These are phyloP conservation scores for Drosophila kambysellisi DNA, from an alignment of 2,888 invertebrate genomes.

Conservation along the genomic window DNA sequence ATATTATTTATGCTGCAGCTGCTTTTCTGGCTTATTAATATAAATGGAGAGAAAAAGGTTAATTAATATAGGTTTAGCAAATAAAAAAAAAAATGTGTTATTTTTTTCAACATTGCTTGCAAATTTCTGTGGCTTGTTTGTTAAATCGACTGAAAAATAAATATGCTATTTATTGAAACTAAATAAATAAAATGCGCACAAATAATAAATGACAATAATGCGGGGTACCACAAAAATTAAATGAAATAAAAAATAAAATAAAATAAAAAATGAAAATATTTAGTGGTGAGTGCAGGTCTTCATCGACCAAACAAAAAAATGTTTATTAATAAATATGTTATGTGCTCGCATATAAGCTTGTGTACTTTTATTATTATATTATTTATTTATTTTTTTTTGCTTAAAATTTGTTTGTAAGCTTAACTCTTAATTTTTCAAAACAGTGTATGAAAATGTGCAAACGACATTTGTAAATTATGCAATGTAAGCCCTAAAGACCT, in stretches of 20 bases:
- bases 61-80: conserved; percentile 30
- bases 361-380: background rate
- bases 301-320: background rate
- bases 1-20: conserved; percentile 48
- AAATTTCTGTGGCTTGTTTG: background rate
- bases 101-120: background rate
- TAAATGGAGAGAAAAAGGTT: conserved; percentile 41
- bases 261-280: background rate
- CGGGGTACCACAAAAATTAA: background rate
- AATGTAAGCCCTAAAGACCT: conserved; percentile 46
- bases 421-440: background rate
- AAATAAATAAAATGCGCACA: conserved; percentile 8
- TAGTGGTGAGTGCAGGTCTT: background rate
- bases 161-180: conserved; percentile 7
- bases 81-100: background rate
- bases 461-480: conserved; percentile 24
- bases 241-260: background rate
- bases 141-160: background rate
- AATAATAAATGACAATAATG: background rate
- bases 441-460: conserved; percentile 1
- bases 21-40: conserved; percentile 32
- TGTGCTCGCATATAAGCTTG: background rate
- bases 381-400: background rate
- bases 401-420: background rate
- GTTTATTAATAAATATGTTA: background rate